Percentiles rank a stretch among this genome's conserved stretches.
Evolutionary conservation across 2,113 vertebrate genomes (phyloP).

Genomic region (Sorex araneus): DNA sequence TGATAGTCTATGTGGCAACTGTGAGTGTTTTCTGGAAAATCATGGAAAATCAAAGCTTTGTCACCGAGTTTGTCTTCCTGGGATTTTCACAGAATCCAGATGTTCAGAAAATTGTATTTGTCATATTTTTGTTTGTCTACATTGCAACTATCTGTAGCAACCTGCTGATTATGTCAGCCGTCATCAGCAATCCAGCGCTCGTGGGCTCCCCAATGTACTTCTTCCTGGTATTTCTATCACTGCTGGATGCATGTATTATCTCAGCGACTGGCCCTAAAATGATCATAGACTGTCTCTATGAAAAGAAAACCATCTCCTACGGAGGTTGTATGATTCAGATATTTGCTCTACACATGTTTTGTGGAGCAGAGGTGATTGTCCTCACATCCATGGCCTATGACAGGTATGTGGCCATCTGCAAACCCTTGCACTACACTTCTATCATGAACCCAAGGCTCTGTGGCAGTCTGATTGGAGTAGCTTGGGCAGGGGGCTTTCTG

Average conservation of each 20-base stretch:
- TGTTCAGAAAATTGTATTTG: too few species aligned
- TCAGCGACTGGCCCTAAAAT: constrained; percentile 71
- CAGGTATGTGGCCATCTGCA: constrained; percentile 72
- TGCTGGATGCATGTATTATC: constrained; percentile 74
- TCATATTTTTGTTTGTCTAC: too few species aligned
- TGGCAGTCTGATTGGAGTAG: constrained; percentile 43
- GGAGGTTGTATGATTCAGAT: constrained; percentile 69
- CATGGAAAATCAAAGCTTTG: too few species aligned
- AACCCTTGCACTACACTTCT: constrained; percentile 31
- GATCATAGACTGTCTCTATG: constrained; percentile 63
- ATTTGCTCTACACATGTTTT: constrained; percentile 65
- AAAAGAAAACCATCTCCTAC: constrained; percentile 68
- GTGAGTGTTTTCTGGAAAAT: too few species aligned
- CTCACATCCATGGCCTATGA: constrained; percentile 75
- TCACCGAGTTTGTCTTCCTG: too few species aligned
- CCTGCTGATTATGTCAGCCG: constrained; percentile 54
- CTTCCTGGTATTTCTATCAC: constrained; percentile 76
- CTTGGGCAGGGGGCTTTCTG: constrained; percentile 60
- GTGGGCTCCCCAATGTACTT: constrained; percentile 73
- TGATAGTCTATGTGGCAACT: too few species aligned
- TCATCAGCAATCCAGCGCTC: constrained; percentile 56
- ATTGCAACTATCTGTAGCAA: too few species aligned
- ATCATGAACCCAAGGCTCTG: constrained; percentile 71
- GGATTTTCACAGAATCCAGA: too few species aligned
- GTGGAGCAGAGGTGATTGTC: constrained; percentile 59